phyloP scores from a whole-genome alignment of 2,888 invertebrate species.

The Diaprepes abbreviatus region DNA sequence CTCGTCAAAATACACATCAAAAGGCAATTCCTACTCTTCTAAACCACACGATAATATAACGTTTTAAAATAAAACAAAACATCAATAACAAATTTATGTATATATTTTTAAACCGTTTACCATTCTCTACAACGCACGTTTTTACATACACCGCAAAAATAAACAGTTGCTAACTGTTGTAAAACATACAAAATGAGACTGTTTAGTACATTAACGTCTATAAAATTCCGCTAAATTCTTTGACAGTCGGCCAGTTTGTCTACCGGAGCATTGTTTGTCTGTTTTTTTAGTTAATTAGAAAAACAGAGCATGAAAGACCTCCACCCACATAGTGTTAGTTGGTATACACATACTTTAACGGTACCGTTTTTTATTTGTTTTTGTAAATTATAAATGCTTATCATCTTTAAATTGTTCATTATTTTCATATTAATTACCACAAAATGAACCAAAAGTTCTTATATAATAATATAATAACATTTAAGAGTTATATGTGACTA shows the following conservation, averaged over 20 bases:
- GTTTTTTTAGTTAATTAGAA: constrained; percentile 6
- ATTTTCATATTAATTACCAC: no score
- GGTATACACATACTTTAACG: neutral
- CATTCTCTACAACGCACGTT: neutral
- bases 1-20: no score
- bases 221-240: constrained; percentile 18
- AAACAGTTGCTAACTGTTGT: constrained; percentile 15
- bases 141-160: neutral
- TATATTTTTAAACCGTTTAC: neutral
- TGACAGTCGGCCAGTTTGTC: constrained; percentile 25
- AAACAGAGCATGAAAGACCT: constrained; percentile 27
- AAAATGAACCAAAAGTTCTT: no score
- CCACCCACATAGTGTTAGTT: constrained; percentile 1
- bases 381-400: no score
- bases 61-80: no score
- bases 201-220: constrained; percentile 1
- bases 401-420: no score
- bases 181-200: constrained; percentile 8
- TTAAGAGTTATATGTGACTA: no score
- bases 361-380: no score
- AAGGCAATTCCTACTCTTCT: no score
- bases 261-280: constrained; percentile 19
- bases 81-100: no score
- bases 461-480: no score
- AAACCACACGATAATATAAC: no score